Evolutionary conservation across 2,888 invertebrate species (phyloP).

Genomic region (Agapetus fuscipes): DNA sequence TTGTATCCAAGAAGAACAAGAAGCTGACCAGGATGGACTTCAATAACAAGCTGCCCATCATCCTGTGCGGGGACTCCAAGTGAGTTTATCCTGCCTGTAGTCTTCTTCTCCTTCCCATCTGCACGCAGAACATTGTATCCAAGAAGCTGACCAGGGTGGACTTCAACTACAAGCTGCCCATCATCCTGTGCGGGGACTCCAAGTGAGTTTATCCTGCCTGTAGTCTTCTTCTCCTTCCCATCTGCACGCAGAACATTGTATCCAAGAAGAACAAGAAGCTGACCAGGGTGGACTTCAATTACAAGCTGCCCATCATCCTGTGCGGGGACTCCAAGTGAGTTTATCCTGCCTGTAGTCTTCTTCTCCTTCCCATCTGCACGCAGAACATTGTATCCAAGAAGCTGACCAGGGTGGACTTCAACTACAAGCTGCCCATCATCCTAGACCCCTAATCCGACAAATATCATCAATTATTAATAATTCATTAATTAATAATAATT

Average conservation of each 20-base stretch:
- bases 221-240: too few relatives aligned
- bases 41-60: slow-evolving; percentile 63
- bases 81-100: too few relatives aligned
- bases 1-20: slow-evolving; percentile 76
- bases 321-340: slow-evolving; percentile 88
- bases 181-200: slow-evolving; percentile 84
- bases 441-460: slow-evolving; percentile 34
- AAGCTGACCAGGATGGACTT: slow-evolving; percentile 78
- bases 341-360: too few relatives aligned
- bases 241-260: slow-evolving; percentile 81
- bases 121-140: slow-evolving; percentile 79
- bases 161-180: slow-evolving; percentile 67
- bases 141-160: slow-evolving; percentile 56
- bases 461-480: neutral
- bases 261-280: slow-evolving; percentile 75
- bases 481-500: neutral
- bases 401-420: slow-evolving; percentile 63
- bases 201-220: too few relatives aligned
- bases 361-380: slow-evolving; percentile 78
- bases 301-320: slow-evolving; percentile 65
- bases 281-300: slow-evolving; percentile 73
- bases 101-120: too few relatives aligned
- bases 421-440: slow-evolving; percentile 63
- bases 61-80: slow-evolving; percentile 90
- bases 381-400: slow-evolving; percentile 76